Evolutionary conservation across 2,888 invertebrate species (phyloP), one percentile per base, ranked within the genome.

Genomic region (Cyaniris semiargus): DNA sequence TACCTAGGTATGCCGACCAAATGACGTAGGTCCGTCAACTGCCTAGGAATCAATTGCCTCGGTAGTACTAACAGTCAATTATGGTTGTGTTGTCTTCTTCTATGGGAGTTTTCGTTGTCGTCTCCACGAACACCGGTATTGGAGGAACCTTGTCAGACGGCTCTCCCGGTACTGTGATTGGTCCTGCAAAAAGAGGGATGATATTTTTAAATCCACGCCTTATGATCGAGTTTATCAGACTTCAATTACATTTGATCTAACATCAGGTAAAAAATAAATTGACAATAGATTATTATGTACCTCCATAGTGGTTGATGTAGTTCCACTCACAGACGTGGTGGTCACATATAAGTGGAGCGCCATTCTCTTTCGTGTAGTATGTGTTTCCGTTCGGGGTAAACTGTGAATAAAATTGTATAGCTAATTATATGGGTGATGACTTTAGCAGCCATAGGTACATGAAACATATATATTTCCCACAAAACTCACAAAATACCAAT

Each of bases 251-350:
- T 38, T 38, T 38, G 38, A 38, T 38, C 8, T 38, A 38, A 38
- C 10, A 38, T 38, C 38, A 38, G 38, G 38, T 38, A 38, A 38
- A 8, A 15, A 48, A 48, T 48, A 48, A 15, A 48, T 48, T 48
- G 48, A 13, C 15, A 48, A 48, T 15, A 15, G 18, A 13, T 44
- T 44, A 44, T 38, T 38, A 10, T 44, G 84, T 84, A 92, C 93
- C 93, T 79, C 93, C 93, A 77, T 93, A 93, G 78, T 89, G 88
- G 79, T 93, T 93, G 0, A 92, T 93, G 82, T 89, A 89, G 82
- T 93, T 93, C 93, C 93, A 93, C 80, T 93, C 93, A 80, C 93
- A 93, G 1, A 93, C 93, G 75, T 93, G 92, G 71, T 93, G 93
- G 78, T 93, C 88, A 72, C 93, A 93, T 1, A 89, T 81, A 13